Evolutionary conservation across 2,888 invertebrate genomes (phyloP).

Genomic region (Mimas tiliae): DNA sequence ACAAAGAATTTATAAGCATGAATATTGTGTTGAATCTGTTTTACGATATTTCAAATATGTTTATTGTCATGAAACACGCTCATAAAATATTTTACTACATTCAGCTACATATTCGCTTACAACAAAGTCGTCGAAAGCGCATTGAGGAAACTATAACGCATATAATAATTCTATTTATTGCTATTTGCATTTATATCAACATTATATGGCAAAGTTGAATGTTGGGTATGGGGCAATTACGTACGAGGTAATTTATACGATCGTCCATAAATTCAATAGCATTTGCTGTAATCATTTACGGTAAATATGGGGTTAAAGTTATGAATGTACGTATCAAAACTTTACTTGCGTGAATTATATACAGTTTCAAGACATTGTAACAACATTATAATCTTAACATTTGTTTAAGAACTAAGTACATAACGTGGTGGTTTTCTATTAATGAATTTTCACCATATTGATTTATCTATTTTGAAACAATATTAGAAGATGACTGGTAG

Average conservation of each 20-base stretch:
- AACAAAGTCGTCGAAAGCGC: conserved; percentile 16
- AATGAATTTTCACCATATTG: background rate
- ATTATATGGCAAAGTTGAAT: background rate
- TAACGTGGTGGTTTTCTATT: background rate
- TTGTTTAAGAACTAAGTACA: background rate
- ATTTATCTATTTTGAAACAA: no score
- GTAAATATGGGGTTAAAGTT: conserved; percentile 1
- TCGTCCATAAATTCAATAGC: conserved; percentile 10
- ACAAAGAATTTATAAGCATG: conserved; percentile 27
- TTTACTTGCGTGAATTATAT: background rate
- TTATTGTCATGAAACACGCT: conserved; percentile 22
- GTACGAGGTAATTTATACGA: conserved; percentile 9
- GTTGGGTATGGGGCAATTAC: background rate
- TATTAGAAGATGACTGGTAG: no score
- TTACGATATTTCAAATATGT: conserved; percentile 24
- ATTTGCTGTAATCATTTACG: background rate
- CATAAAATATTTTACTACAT: conserved; percentile 19
- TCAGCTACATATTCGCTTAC: conserved; percentile 9
- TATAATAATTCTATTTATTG: conserved; percentile 7
- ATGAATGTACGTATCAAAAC: background rate
- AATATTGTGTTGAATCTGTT: conserved; percentile 28
- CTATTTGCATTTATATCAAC: conserved; percentile 5
- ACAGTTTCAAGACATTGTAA: background rate
- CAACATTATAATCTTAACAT: background rate
- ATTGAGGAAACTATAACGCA: conserved; percentile 12